phyloP scores from a whole-genome alignment of 2,113 vertebrate genomes.

The Otocyon megalotis region DNA sequence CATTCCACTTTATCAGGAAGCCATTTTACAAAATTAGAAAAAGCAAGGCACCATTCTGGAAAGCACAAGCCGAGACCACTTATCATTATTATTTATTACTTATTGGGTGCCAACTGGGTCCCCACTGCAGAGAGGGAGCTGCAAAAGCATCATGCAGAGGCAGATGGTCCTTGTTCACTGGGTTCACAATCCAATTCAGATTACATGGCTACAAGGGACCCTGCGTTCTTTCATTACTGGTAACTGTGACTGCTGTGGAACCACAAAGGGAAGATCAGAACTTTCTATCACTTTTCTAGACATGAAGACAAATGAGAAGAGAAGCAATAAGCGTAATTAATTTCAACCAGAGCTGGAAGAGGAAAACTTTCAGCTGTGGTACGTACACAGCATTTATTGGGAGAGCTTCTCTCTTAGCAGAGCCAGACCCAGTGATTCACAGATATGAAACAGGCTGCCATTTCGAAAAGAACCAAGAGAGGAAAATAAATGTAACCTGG shows the following conservation, averaged over 20 bases:
- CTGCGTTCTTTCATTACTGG: slow-evolving; percentile 53
- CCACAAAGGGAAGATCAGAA: slow-evolving; percentile 68
- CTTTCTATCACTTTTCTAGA: slow-evolving; percentile 71
- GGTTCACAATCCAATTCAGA: not conserved
- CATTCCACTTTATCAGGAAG: slow-evolving; percentile 71
- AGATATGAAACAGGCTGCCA: not conserved
- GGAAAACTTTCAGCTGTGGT: slow-evolving; percentile 33
- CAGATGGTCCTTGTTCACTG: not conserved
- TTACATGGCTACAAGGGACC: not conserved
- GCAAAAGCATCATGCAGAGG: not conserved
- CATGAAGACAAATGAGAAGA: slow-evolving; percentile 73
- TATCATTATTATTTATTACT: slow-evolving; percentile 80
- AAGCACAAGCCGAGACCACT: slow-evolving; percentile 60
- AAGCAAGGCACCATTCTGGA: slow-evolving; percentile 72
- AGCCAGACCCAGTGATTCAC: not conserved
- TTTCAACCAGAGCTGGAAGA: slow-evolving; percentile 70
- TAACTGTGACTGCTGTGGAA: not conserved
- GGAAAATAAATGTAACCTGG: not conserved
- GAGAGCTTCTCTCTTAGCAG: not conserved
- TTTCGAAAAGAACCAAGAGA: not conserved
- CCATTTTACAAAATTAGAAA: slow-evolving; percentile 75
- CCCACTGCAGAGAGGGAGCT: not conserved
- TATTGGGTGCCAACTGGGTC: slow-evolving; percentile 55
- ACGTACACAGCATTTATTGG: not conserved
- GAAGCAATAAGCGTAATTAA: slow-evolving; percentile 72